A percentile compares a stretch with the other conserved stretches of the same genome.
phyloP scores from a whole-genome alignment of 1,140 invertebrate species.

The Drosophila repletoides region DNA sequence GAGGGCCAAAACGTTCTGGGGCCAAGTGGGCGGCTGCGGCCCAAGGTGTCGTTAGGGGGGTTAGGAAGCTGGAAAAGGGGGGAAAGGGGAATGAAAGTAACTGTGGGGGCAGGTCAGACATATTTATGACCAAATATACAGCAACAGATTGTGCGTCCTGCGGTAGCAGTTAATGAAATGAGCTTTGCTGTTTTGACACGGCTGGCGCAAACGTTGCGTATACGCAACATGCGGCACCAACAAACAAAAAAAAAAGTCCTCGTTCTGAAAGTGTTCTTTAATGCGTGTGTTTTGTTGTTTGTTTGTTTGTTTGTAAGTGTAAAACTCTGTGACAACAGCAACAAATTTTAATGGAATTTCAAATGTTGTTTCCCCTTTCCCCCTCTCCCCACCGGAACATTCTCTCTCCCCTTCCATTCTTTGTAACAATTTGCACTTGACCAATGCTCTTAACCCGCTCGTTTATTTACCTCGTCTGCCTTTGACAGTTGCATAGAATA shows the following conservation, averaged over 20 bases:
- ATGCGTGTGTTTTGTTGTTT: slow-evolving; percentile 1
- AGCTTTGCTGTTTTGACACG: slow-evolving; percentile 59
- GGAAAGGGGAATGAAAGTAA: neutral
- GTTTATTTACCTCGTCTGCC: slow-evolving; percentile 37
- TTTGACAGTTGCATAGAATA: slow-evolving; percentile 49
- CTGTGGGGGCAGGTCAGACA: slow-evolving; percentile 48
- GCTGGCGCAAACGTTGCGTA: slow-evolving; percentile 39
- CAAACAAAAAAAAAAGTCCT: slow-evolving; percentile 35
- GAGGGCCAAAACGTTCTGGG: slow-evolving; percentile 25
- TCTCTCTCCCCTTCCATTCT: neutral
- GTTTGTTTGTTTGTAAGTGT: slow-evolving; percentile 25
- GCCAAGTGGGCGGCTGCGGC: slow-evolving; percentile 8
- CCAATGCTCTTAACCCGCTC: slow-evolving; percentile 39
- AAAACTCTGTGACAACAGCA: slow-evolving; percentile 53
- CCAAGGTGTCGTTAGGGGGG: slow-evolving; percentile 45
- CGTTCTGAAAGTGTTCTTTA: slow-evolving; percentile 53
- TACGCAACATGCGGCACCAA: slow-evolving; percentile 42
- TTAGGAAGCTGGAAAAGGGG: neutral
- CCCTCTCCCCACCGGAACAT: too few species aligned
- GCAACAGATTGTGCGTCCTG: slow-evolving; percentile 73
- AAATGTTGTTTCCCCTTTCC: slow-evolving; percentile 41
- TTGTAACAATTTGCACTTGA: slow-evolving; percentile 59
- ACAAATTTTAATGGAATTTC: slow-evolving; percentile 79
- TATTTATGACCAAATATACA: slow-evolving; percentile 67
- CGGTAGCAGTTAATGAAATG: slow-evolving; percentile 73